Evolutionary conservation across 30 jellyfish, hydroid and myxozoan species (phyloP).

Genomic region (Turritopsis dohrnii): DNA sequence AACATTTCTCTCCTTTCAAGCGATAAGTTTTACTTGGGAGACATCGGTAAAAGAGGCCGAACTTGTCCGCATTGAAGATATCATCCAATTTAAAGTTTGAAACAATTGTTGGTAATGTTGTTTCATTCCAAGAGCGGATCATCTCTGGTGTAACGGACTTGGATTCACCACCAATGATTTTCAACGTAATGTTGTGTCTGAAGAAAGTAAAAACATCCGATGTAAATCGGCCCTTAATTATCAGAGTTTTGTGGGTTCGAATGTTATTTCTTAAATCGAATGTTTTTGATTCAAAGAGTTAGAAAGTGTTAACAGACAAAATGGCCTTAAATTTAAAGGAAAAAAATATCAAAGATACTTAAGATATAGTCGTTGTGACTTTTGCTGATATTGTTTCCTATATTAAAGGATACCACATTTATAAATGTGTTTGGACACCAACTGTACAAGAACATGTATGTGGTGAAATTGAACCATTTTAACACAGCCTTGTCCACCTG

Average conservation of each 20-base stretch:
- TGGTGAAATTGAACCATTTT: conserved; percentile 13
- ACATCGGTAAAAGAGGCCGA: too few species aligned
- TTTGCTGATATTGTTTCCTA: conserved; percentile 14
- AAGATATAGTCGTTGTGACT: conserved; percentile 19
- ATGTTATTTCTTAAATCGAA: conserved; percentile 11
- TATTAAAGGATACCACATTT: conserved; percentile 1
- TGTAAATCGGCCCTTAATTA: conserved; percentile 17
- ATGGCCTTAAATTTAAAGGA: not conserved
- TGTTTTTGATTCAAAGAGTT: conserved; percentile 12
- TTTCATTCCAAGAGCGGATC: conserved; percentile 18
- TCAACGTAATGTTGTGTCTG: conserved; percentile 16
- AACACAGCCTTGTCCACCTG: not conserved
- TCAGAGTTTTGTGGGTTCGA: conserved; percentile 14
- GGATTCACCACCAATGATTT: conserved; percentile 14
- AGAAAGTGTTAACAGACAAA: not conserved
- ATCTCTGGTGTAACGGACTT: conserved; percentile 15
- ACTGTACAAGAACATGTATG: not conserved
- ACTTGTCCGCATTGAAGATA: conserved; percentile 4
- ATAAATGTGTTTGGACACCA: conserved; percentile 13
- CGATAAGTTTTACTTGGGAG: too few species aligned
- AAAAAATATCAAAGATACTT: not conserved
- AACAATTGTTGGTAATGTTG: conserved; percentile 17
- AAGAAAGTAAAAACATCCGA: not conserved
- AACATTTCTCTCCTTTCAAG: too few species aligned
- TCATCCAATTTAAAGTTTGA: not conserved